A percentile compares a stretch with the other conserved stretches of the same genome.
phyloP scores from a whole-genome alignment of 1,140 invertebrate species.

The Nasonia giraulti region DNA sequence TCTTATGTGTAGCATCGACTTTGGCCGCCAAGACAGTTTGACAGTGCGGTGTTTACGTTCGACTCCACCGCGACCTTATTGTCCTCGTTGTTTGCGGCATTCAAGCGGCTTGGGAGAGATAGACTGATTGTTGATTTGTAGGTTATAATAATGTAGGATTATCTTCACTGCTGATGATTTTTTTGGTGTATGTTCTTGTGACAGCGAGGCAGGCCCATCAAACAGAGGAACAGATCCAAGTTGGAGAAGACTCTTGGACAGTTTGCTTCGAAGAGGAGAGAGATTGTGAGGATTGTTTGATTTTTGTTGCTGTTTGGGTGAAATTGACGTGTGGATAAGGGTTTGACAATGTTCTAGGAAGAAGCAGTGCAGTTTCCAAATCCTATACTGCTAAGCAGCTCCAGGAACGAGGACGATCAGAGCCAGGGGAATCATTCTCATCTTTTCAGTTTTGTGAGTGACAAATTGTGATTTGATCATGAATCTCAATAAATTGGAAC shows the following conservation, averaged over 20 bases:
- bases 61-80: conserved; percentile 11
- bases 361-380: background rate
- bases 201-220: conserved; percentile 12
- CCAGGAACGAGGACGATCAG: background rate
- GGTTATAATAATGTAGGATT: conserved; percentile 3
- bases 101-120: background rate
- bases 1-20: background rate
- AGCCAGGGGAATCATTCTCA: background rate
- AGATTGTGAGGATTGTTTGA: conserved; percentile 52
- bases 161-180: background rate
- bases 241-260: conserved; percentile 53
- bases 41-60: background rate
- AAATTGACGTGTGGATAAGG: conserved; percentile 10
- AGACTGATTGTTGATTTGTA: background rate
- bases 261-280: conserved; percentile 54
- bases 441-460: background rate
- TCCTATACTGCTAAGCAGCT: background rate
- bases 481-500: background rate
- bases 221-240: conserved; percentile 34
- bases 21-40: background rate
- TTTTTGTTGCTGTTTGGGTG: conserved; percentile 31
- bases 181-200: background rate
- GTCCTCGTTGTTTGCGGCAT: background rate
- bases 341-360: background rate
- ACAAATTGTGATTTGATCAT: background rate